Evolutionary conservation across 2,113 vertebrate genomes (phyloP).

Genomic region (Heterotis niloticus): DNA sequence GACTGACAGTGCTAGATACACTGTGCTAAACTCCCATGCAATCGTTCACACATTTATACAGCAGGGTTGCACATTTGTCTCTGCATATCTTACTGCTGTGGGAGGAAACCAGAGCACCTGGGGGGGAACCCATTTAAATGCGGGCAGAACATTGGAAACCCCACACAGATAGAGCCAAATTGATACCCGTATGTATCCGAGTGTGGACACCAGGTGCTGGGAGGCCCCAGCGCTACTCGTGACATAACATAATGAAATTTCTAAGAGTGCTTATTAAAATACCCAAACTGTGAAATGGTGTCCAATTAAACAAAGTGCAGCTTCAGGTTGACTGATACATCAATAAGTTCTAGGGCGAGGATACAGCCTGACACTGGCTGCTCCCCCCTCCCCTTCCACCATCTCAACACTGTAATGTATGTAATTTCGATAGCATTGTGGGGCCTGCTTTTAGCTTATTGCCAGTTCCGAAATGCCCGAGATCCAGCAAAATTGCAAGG

Average conservation of each 20-base stretch:
- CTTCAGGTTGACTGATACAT: conserved; percentile 42
- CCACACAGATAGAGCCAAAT: no score
- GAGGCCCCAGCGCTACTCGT: no score
- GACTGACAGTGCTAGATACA: no score
- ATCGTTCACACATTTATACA: no score
- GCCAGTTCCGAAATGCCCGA: background rate
- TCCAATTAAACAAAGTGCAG: conserved; percentile 44
- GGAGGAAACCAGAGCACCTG: no score
- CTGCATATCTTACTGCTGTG: no score
- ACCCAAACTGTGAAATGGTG: conserved; percentile 39
- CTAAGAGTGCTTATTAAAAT: conserved; percentile 11
- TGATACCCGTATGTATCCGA: background rate
- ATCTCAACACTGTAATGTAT: background rate
- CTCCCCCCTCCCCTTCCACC: background rate
- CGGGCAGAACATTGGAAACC: no score
- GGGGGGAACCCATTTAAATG: no score
- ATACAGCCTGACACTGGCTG: background rate
- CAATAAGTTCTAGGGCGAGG: conserved; percentile 30
- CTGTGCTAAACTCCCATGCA: no score
- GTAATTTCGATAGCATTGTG: background rate
- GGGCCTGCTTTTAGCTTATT: background rate
- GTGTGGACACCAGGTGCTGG: background rate
- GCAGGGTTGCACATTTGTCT: no score
- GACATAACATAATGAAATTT: conserved; percentile 9
- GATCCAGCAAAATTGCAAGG: background rate